These are phyloP conservation scores for Dorcus hopei DNA, from an alignment of 2,888 invertebrate species.

Conservation along the genomic window DNA sequence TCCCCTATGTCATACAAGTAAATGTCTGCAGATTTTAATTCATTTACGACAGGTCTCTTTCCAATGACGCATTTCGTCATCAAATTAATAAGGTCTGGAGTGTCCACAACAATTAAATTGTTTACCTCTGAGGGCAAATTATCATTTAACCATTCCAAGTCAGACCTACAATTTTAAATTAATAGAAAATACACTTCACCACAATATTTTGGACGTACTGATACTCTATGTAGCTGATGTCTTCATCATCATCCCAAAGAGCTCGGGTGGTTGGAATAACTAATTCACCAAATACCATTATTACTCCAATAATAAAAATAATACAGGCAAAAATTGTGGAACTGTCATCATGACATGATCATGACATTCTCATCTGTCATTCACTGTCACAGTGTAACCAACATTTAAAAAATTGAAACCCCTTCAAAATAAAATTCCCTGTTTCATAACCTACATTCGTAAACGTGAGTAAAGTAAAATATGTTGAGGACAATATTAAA, in stretches of 20 bases:
- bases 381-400: too few relatives aligned
- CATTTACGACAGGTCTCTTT: conserved; percentile 16
- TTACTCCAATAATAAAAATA: conserved; percentile 1
- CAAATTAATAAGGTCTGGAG: conserved; percentile 21
- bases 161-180: not conserved
- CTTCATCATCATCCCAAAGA: conserved; percentile 42
- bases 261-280: conserved; percentile 45
- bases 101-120: conserved; percentile 24
- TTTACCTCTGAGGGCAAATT: conserved; percentile 13
- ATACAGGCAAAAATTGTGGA: too few relatives aligned
- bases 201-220: not conserved
- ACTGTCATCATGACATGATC: too few relatives aligned
- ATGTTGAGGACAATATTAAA: not conserved
- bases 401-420: too few relatives aligned
- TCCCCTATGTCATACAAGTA: conserved; percentile 22
- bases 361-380: too few relatives aligned
- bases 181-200: not conserved
- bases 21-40: conserved; percentile 17
- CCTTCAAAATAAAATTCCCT: too few relatives aligned
- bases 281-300: conserved; percentile 46
- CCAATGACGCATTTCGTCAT: conserved; percentile 22
- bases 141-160: conserved; percentile 15
- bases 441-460: too few relatives aligned
- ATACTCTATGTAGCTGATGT: not conserved
- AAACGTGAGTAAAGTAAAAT: too few relatives aligned